These are phyloP conservation scores for Hormaphis cornu DNA, from an alignment of 1,140 invertebrate species.

Conservation along the genomic window DNA sequence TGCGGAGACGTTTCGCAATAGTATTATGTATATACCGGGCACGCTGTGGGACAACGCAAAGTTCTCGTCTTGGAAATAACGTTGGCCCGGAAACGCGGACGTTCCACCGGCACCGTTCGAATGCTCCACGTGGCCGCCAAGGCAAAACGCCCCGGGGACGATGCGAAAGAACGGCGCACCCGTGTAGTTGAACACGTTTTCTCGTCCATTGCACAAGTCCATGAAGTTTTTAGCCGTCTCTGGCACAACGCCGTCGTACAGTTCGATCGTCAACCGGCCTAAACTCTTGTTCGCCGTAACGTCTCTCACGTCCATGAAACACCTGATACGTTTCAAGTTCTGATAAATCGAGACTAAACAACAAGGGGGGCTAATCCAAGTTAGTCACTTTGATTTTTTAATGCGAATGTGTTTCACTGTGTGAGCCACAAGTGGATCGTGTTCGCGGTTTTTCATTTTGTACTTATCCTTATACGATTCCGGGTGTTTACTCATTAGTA, in stretches of 20 bases:
- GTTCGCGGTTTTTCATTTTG: not conserved
- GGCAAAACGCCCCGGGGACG: not conserved
- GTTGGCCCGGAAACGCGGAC: not conserved
- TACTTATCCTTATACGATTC: not conserved
- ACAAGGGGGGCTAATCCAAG: too few relatives aligned
- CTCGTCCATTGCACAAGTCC: not conserved
- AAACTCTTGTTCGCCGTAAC: not conserved
- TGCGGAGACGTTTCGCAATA: too few relatives aligned
- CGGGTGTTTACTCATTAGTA: not conserved
- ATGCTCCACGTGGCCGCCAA: not conserved
- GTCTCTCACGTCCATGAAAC: not conserved
- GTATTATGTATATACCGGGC: not conserved
- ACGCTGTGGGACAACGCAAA: not conserved
- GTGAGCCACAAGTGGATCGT: not conserved
- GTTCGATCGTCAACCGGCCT: not conserved
- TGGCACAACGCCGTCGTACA: not conserved
- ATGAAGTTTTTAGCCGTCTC: not conserved
- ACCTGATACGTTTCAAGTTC: not conserved
- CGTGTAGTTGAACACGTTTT: not conserved
- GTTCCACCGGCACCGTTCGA: not conserved
- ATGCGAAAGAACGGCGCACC: not conserved
- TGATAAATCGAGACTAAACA: too few relatives aligned
- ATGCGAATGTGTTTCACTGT: not conserved
- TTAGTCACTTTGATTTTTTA: not conserved
- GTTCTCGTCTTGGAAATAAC: not conserved